Evolutionary conservation across 2,113 vertebrate species (phyloP), one percentile per base, ranked within the genome.

Genomic region (Anas platyrhynchos): DNA sequence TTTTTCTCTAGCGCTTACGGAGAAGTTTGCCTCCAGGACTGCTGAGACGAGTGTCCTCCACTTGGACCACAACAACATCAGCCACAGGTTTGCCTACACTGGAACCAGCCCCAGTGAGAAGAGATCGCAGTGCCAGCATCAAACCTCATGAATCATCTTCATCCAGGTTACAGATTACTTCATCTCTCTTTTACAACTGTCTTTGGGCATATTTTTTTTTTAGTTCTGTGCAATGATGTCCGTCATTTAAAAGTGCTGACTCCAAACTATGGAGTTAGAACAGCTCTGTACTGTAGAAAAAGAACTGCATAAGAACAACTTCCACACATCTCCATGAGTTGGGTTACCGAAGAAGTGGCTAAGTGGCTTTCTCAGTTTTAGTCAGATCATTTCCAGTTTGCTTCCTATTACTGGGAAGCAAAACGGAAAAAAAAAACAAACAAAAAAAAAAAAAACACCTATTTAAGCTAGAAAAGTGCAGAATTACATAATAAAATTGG

Each of bases 51-150:
- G 98, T 99, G 90, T 99, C 99, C 4, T 99, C 99, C 27, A 99
- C 99, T 2, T 99, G 99, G 99, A 99, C 99, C 50, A 99, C 99
- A 41, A 99, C 99, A 92, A 99, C 99, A 23, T 99, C 99, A 6
- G 99, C 99, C 92, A 99, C 99, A 15, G 99, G 99, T 36, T 94
- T 99, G 23, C 99, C 99, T 69, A 99, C 99, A 14, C 96, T 99
- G 73, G 99, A 99, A 96, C 99, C 99, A 3, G 99, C 99, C 14
- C 99, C 99, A 0, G 99, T 99, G 10, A 97, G 99, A 68, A 98
- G 99, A 87, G 99, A 99, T 96, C 99, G 99, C 50, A 99, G 99
- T 43, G 97, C 98, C 94, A 99, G 99, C 98, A 98, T 99, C 96
- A 99, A 99, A 95, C 97, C 98, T 9, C 98, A 99, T 2, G 99